These are phyloP conservation scores for Cryptoprocta ferox DNA, from an alignment of 2,797 vertebrate species.

Conservation along the genomic window DNA sequence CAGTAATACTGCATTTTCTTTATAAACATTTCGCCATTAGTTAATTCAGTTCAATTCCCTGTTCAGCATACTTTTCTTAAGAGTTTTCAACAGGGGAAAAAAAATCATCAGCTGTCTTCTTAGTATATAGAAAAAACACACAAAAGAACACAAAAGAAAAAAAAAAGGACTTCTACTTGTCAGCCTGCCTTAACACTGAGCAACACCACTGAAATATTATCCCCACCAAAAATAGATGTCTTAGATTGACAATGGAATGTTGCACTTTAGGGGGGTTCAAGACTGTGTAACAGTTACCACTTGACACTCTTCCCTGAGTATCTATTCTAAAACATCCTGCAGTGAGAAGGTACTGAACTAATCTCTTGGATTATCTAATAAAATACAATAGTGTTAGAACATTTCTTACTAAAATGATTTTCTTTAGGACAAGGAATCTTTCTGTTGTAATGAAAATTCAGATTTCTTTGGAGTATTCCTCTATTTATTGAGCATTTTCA, in stretches of 20 bases:
- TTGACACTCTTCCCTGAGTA: background rate
- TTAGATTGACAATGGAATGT: background rate
- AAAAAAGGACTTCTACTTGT: background rate
- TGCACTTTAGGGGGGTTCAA: background rate
- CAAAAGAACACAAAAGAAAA: background rate
- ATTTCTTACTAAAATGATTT: background rate
- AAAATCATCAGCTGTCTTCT: background rate
- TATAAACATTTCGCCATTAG: background rate
- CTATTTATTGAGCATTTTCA: conserved; percentile 19
- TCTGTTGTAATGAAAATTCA: conserved; percentile 21
- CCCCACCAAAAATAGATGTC: background rate
- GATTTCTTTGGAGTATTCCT: background rate
- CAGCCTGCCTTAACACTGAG: background rate
- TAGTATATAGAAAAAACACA: background rate
- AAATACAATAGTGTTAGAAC: background rate
- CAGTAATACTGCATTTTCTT: background rate
- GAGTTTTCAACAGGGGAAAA: background rate
- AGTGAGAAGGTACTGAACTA: background rate
- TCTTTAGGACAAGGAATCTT: background rate
- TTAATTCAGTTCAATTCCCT: background rate
- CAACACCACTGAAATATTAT: background rate
- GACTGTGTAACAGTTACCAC: background rate
- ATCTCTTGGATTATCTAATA: background rate
- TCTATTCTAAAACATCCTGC: background rate
- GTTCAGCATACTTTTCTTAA: background rate